Conservation (phyloP, 2,113 vertebrate species). For the Strix uralensis region DNA sequence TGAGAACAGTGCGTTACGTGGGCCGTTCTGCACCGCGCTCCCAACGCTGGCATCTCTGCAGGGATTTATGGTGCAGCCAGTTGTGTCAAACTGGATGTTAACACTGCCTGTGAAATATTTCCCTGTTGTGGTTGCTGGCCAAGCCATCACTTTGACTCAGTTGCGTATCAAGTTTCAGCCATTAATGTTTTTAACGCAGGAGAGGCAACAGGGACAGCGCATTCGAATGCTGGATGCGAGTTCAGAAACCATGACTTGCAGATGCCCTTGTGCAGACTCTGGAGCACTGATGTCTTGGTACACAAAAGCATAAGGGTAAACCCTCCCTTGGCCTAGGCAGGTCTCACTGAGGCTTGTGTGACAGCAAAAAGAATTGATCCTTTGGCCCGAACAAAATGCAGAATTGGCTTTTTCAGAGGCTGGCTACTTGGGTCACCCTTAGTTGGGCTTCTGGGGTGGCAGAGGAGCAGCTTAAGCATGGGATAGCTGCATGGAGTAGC, state of each 20-base stretch:
- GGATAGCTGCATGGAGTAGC: background rate
- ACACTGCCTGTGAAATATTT: constrained; percentile 5
- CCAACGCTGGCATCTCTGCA: background rate
- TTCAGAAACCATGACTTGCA: background rate
- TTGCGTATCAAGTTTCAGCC: background rate
- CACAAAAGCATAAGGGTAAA: background rate
- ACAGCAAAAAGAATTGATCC: background rate
- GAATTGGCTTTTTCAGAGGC: background rate
- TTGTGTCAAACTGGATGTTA: background rate
- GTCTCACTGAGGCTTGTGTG: background rate
- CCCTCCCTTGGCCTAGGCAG: background rate
- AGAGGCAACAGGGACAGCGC: background rate
- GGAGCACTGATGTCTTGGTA: background rate
- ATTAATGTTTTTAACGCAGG: background rate
- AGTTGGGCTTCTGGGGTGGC: background rate
- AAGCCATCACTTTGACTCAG: background rate
- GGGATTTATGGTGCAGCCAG: background rate
- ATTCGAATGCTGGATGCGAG: background rate
- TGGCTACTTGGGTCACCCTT: background rate
- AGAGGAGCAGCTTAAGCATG: background rate
- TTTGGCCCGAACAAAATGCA: background rate
- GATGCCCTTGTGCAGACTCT: fast-evolving
- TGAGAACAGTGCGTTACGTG: fast-evolving
- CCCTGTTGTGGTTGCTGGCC: background rate
- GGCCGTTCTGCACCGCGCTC: fast-evolving